A percentile compares a stretch with the other conserved stretches of the same genome.
phyloP scores from a whole-genome alignment of 2,113 vertebrate species.

The Trogon melanurus region DNA sequence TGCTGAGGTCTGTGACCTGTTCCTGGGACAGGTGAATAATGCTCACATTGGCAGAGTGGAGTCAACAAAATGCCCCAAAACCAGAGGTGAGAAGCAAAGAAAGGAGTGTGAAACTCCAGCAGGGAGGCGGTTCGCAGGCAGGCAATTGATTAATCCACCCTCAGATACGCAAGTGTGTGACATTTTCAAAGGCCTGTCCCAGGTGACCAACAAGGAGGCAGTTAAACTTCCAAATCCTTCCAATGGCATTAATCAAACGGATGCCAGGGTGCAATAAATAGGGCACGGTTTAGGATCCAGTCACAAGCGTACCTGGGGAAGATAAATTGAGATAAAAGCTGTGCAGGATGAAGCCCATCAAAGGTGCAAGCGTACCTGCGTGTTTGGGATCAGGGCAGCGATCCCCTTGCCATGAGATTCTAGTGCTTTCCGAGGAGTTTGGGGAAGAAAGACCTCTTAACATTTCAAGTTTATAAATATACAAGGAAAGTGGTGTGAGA shows the following conservation, averaged over 20 bases:
- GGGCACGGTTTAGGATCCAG: neutral
- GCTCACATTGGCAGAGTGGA: neutral
- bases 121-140: neutral
- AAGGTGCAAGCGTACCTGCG: neutral
- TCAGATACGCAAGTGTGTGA: neutral
- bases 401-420: neutral
- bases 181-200: neutral
- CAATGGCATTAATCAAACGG: neutral
- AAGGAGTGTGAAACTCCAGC: neutral
- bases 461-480: constrained; percentile 57
- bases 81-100: neutral
- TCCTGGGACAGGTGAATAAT: neutral
- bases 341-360: neutral
- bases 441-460: constrained; percentile 42
- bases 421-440: neutral
- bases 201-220: neutral
- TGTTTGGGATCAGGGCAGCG: neutral
- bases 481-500: constrained; percentile 33
- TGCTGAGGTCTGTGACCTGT: neutral
- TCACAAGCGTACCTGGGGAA: neutral
- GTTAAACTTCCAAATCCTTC: neutral
- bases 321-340: neutral
- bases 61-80: neutral
- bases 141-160: neutral
- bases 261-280: neutral